These are phyloP conservation scores for Pseudomyrmex dendroicus DNA, from an alignment of 1,140 invertebrate genomes.

Conservation along the genomic window DNA sequence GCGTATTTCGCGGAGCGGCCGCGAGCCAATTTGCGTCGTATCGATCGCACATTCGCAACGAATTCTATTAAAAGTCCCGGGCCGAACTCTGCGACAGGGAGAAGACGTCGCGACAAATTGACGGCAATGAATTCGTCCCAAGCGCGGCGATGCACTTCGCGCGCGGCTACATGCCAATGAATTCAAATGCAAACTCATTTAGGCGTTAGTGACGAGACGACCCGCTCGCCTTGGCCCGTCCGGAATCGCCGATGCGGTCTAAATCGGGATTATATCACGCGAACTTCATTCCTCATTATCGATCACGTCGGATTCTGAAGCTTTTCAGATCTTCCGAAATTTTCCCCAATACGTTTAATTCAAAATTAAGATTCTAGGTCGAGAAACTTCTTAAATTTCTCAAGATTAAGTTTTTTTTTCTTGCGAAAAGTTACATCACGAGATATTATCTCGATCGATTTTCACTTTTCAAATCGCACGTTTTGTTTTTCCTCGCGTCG, in stretches of 20 bases:
- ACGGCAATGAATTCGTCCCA: slow-evolving; percentile 36
- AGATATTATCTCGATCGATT: no score
- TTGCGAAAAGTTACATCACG: no score
- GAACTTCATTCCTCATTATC: slow-evolving; percentile 31
- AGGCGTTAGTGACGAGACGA: neutral
- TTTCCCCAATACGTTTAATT: neutral
- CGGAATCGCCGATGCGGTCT: slow-evolving; percentile 23
- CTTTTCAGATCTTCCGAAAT: neutral
- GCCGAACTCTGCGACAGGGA: neutral
- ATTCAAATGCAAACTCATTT: slow-evolving; percentile 50
- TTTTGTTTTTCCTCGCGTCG: no score
- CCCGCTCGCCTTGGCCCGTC: slow-evolving; percentile 37
- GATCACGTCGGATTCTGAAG: neutral
- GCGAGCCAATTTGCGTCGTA: neutral
- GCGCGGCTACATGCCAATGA: neutral
- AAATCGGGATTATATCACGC: slow-evolving; percentile 16
- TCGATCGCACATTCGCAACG: slow-evolving; percentile 5
- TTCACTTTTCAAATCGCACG: no score
- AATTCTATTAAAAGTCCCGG: slow-evolving; percentile 51
- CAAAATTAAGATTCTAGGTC: neutral
- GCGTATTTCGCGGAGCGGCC: neutral
- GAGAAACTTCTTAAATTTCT: no score
- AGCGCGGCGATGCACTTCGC: slow-evolving; percentile 26
- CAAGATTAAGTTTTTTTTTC: no score
- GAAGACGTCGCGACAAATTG: slow-evolving; percentile 27